Percentiles rank a stretch among this genome's conserved stretches.
phyloP scores from a whole-genome alignment of 2,888 invertebrate genomes.

The Pediacus dermestoides region DNA sequence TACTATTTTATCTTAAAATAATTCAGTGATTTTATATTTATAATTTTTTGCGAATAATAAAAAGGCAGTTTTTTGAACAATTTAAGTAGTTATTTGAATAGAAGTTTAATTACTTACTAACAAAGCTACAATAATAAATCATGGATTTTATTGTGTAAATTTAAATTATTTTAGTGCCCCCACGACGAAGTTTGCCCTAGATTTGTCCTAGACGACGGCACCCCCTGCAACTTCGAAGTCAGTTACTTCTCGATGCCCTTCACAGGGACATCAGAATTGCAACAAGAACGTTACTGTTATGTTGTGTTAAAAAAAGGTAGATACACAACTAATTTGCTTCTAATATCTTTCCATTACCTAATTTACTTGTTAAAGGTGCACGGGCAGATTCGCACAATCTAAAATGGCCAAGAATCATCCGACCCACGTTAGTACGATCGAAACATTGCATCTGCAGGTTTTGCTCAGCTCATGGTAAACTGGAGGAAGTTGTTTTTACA shows the following conservation, averaged over 20 bases:
- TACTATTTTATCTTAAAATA: no score
- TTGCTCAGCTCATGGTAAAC: conserved; percentile 70
- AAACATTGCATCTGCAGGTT: conserved; percentile 73
- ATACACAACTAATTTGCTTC: conserved; percentile 1
- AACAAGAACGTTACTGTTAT: conserved; percentile 69
- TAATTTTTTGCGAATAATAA: no score
- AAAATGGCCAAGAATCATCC: conserved; percentile 77
- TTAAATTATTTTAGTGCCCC: conserved; percentile 64
- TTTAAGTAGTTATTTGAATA: no score
- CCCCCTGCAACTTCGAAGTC: conserved; percentile 76
- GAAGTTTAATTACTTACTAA: no score
- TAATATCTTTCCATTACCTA: conserved; percentile 6
- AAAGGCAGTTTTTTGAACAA: no score
- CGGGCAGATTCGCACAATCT: conserved; percentile 43
- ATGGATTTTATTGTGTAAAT: no score
- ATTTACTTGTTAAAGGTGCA: conserved; percentile 7
- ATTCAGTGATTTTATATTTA: no score
- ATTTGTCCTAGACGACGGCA: conserved; percentile 57
- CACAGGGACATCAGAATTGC: conserved; percentile 47
- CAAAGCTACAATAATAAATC: no score
- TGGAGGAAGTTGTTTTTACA: conserved; percentile 75
- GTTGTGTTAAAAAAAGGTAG: conserved; percentile 77
- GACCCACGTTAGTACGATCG: conserved; percentile 65
- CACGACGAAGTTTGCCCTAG: conserved; percentile 79
- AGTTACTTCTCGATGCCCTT: conserved; percentile 59